Conservation (phyloP, 2,888 invertebrate species). For the Apoderus coryli region DNA sequence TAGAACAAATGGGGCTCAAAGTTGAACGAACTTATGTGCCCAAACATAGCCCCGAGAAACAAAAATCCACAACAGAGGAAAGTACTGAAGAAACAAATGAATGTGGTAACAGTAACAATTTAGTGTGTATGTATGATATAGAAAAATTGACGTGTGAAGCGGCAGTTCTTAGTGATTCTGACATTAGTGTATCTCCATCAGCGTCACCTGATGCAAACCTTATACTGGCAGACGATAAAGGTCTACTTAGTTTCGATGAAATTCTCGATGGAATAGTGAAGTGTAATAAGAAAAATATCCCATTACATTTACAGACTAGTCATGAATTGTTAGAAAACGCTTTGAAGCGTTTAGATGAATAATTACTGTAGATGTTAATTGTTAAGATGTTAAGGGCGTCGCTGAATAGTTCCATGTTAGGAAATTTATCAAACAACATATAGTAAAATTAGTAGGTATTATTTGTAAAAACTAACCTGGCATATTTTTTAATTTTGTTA, state of each 20-base stretch:
- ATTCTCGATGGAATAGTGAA: slow-evolving; percentile 23
- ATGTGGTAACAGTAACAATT: slow-evolving; percentile 12
- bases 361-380: too few relatives aligned
- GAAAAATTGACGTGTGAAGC: slow-evolving; percentile 22
- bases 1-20: slow-evolving; percentile 27
- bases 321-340: slow-evolving; percentile 16
- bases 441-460: too few relatives aligned
- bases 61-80: slow-evolving; percentile 8
- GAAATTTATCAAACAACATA: too few relatives aligned
- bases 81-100: slow-evolving; percentile 10
- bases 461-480: too few relatives aligned
- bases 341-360: slow-evolving; percentile 11
- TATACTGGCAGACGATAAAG: slow-evolving; percentile 20
- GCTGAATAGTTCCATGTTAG: too few relatives aligned
- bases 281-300: slow-evolving; percentile 23
- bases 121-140: slow-evolving; percentile 24
- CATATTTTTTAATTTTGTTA: too few relatives aligned
- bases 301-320: slow-evolving; percentile 15
- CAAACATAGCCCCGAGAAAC: slow-evolving; percentile 9
- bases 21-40: slow-evolving; percentile 21
- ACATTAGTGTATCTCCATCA: slow-evolving; percentile 16
- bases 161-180: slow-evolving; percentile 19
- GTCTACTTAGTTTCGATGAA: slow-evolving; percentile 22
- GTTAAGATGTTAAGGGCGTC: too few relatives aligned
- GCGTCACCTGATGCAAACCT: slow-evolving; percentile 20